Conservation (phyloP, 2,113 vertebrate genomes). For the Phrynosoma blainvillii region DNA sequence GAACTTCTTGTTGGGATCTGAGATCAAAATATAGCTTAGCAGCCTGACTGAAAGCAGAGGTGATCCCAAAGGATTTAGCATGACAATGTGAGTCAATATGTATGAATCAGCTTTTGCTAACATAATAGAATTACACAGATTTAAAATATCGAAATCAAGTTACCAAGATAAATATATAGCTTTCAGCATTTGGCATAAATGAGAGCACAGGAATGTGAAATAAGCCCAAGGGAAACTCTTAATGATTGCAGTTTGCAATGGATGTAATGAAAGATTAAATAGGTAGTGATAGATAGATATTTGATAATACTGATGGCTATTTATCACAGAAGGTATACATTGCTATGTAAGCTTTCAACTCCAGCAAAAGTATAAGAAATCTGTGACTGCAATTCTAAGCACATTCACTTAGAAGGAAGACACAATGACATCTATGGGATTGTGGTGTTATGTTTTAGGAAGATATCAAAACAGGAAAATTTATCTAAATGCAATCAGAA, state of each 20-base stretch:
- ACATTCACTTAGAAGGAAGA: not conserved
- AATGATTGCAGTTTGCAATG: not conserved
- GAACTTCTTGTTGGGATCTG: not conserved
- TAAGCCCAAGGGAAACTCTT: not conserved
- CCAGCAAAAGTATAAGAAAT: not conserved
- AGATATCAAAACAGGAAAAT: not conserved
- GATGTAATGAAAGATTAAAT: not conserved
- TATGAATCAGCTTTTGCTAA: constrained; percentile 3
- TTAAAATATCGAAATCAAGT: constrained; percentile 25
- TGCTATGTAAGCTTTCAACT: not conserved
- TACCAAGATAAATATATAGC: not conserved
- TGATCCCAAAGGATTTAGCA: not conserved
- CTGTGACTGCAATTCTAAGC: not conserved
- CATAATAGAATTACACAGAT: not conserved
- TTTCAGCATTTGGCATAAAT: not conserved
- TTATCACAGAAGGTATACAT: not conserved
- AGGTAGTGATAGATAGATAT: not conserved
- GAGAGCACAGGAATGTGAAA: not conserved
- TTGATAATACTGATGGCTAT: not conserved
- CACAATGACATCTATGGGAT: too few species aligned
- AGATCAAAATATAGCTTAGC: not conserved
- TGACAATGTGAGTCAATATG: constrained; percentile 10
- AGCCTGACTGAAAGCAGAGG: not conserved
- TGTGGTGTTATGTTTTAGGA: not conserved
- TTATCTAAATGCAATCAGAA: not conserved